phyloP scores from a whole-genome alignment of 2,797 vertebrate genomes.

The Micropoecilia bifurca region DNA sequence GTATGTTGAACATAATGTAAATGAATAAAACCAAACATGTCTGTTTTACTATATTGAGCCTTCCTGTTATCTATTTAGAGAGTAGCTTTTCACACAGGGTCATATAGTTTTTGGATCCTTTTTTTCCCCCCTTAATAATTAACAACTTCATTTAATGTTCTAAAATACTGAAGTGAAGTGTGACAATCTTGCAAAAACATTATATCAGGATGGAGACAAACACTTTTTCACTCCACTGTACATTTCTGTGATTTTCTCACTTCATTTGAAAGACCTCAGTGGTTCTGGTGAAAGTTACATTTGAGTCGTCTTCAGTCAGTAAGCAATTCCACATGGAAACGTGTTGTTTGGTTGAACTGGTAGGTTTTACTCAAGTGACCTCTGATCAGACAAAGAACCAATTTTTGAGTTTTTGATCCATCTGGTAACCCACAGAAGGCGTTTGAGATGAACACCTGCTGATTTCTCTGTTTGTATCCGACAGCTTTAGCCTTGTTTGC shows the following conservation, averaged over 20 bases:
- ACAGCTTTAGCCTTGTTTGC: neutral
- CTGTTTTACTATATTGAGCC: neutral
- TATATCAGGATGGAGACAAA: neutral
- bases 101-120: too few species aligned
- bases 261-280: neutral
- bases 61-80: neutral
- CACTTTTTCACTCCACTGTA: neutral
- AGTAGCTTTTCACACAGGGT: too few species aligned
- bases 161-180: too few species aligned
- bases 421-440: neutral
- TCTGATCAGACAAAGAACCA: neutral
- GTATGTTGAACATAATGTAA: neutral
- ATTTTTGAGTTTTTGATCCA: neutral
- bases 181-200: too few species aligned
- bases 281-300: neutral
- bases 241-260: neutral
- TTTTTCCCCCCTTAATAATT: too few species aligned
- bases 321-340: neutral
- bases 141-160: too few species aligned
- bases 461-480: neutral
- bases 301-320: neutral
- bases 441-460: neutral
- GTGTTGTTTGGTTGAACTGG: neutral
- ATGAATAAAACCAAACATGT: neutral
- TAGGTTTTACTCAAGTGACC: neutral